Conservation (phyloP, 2,113 vertebrate genomes). For the Engystomops pustulosus region DNA sequence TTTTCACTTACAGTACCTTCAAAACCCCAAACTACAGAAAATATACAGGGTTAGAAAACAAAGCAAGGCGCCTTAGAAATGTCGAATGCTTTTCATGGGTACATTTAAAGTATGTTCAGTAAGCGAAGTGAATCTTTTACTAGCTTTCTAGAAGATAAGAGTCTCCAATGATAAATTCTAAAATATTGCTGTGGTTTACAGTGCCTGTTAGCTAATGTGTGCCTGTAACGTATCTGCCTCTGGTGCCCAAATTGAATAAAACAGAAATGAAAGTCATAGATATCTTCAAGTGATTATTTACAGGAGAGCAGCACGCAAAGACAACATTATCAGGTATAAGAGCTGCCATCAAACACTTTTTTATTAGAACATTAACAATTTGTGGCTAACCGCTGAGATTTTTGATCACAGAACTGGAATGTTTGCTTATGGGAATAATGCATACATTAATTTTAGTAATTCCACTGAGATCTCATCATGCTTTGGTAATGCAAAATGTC, state of each 20-base stretch:
- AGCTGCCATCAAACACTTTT: slow-evolving; percentile 51
- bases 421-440: slow-evolving; percentile 59
- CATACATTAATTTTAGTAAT: slow-evolving; percentile 40
- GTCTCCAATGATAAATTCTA: background rate
- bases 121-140: slow-evolving; percentile 34
- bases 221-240: slow-evolving; percentile 49
- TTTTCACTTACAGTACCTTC: background rate
- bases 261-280: slow-evolving; percentile 47
- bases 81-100: slow-evolving; percentile 7
- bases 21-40: background rate
- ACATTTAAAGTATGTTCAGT: background rate
- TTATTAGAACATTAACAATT: slow-evolving; percentile 46
- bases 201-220: slow-evolving; percentile 33
- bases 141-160: background rate
- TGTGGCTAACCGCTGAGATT: slow-evolving; percentile 51
- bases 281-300: slow-evolving; percentile 48
- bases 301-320: background rate
- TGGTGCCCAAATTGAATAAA: slow-evolving; percentile 35
- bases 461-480: slow-evolving; percentile 3
- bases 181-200: slow-evolving; percentile 41
- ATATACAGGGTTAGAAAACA: background rate
- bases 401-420: slow-evolving; percentile 56
- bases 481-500: slow-evolving; percentile 47
- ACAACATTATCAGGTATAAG: slow-evolving; percentile 43
- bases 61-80: background rate